These are phyloP conservation scores for Neotoma lepida DNA, from an alignment of 2,113 vertebrate genomes.

Conservation along the genomic window DNA sequence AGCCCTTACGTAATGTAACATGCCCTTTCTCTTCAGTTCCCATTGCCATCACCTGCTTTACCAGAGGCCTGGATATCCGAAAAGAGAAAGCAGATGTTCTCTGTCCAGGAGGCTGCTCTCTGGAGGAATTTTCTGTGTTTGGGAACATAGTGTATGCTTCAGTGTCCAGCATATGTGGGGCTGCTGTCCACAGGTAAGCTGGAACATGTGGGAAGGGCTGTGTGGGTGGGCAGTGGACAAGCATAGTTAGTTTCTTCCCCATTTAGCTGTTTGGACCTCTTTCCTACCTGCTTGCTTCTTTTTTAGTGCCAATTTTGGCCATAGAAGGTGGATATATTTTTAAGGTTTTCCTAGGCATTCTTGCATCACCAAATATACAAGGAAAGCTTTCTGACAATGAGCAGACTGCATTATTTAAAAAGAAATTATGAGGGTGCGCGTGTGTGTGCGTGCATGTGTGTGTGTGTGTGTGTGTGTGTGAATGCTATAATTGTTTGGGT, in stretches of 20 bases:
- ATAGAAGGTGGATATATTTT: neutral
- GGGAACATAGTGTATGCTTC: slow-evolving; percentile 93
- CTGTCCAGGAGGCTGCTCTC: slow-evolving; percentile 91
- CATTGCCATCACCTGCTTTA: slow-evolving; percentile 88
- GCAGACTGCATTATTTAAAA: neutral
- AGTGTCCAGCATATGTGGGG: slow-evolving; percentile 94
- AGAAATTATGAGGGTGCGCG: neutral
- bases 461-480: neutral
- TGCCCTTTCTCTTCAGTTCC: slow-evolving; percentile 82
- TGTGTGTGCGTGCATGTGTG: neutral
- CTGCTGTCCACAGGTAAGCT: slow-evolving; percentile 93
- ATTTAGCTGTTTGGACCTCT: neutral
- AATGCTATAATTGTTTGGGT: neutral
- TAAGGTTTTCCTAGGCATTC: slow-evolving; percentile 10
- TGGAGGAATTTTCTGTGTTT: slow-evolving; percentile 89
- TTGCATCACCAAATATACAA: neutral
- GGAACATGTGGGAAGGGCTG: neutral
- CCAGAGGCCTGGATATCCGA: slow-evolving; percentile 89
- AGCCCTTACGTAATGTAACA: neutral
- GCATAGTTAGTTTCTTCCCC: neutral
- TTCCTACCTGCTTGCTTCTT: neutral
- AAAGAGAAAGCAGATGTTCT: slow-evolving; percentile 86
- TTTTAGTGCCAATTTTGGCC: neutral
- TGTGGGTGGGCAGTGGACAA: neutral
- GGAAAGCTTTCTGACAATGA: slow-evolving; percentile 26